These are phyloP conservation scores for Edolisoma coerulescens DNA, from an alignment of 2,113 vertebrate genomes.

Conservation along the genomic window DNA sequence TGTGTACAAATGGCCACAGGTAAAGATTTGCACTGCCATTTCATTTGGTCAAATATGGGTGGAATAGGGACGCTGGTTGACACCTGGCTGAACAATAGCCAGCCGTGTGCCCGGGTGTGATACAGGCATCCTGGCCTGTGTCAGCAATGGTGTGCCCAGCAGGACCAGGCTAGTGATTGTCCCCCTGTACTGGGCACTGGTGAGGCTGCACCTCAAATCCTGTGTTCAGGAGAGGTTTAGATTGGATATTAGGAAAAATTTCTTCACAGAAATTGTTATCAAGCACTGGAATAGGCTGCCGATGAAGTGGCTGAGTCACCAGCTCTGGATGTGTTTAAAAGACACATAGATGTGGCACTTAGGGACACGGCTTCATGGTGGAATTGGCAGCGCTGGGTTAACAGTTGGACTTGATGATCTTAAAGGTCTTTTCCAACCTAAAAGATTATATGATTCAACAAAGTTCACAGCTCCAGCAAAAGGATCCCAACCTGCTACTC, in stretches of 20 bases:
- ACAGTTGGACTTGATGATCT: not conserved
- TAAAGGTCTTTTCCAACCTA: not conserved
- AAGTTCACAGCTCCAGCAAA: not conserved
- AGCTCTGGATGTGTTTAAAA: not conserved
- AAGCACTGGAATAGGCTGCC: not conserved
- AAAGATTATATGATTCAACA: not conserved
- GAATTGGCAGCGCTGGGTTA: not conserved
- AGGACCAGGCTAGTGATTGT: not conserved
- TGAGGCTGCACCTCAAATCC: not conserved
- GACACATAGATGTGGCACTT: accelerated
- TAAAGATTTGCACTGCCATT: not conserved
- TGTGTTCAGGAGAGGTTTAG: not conserved
- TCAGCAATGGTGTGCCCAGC: not conserved
- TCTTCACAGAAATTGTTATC: not conserved
- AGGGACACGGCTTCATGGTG: not conserved
- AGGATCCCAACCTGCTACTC: not conserved
- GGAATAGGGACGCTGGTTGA: not conserved
- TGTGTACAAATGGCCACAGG: not conserved
- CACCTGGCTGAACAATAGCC: not conserved
- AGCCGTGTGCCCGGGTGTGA: not conserved
- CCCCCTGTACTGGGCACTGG: not conserved
- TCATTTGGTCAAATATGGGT: not conserved
- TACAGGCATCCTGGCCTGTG: not conserved
- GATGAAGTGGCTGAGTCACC: not conserved
- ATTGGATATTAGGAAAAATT: not conserved